Percentiles rank a stretch among this genome's conserved stretches.
phyloP scores from a whole-genome alignment of 2,797 vertebrate species.

The Micromesistius poutassou region DNA sequence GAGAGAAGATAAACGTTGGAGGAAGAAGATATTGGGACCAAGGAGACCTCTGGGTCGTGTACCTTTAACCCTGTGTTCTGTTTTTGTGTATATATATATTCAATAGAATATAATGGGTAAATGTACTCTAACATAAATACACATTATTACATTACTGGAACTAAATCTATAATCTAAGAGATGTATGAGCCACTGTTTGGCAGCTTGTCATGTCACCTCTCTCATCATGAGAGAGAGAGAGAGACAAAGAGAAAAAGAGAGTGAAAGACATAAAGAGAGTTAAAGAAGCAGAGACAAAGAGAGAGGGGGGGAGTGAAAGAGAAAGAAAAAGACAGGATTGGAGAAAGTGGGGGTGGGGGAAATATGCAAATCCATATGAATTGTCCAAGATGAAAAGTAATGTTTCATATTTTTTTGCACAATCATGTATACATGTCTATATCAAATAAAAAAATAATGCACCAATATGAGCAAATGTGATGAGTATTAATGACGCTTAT shows the following conservation, averaged over 20 bases:
- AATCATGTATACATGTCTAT: background rate
- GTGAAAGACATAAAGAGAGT: background rate
- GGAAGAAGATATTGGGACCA: background rate
- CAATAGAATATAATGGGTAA: background rate
- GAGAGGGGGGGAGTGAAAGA: no score
- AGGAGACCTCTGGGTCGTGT: background rate
- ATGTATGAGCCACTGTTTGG: background rate
- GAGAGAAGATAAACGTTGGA: background rate
- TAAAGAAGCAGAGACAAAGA: no score
- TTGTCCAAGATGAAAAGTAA: background rate
- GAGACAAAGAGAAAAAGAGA: background rate
- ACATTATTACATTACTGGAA: no score
- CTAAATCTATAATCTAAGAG: background rate
- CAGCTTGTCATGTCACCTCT: no score
- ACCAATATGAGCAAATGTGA: background rate
- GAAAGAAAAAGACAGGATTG: no score
- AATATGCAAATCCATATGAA: background rate
- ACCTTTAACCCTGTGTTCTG: background rate
- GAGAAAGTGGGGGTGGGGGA: background rate
- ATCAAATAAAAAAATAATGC: background rate
- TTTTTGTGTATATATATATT: background rate
- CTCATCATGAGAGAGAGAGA: no score
- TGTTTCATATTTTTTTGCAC: background rate
- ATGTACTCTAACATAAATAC: background rate
- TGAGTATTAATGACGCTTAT: background rate